These are phyloP conservation scores for Sphinx pinastri DNA, from an alignment of 2,888 invertebrate species.

Conservation along the genomic window DNA sequence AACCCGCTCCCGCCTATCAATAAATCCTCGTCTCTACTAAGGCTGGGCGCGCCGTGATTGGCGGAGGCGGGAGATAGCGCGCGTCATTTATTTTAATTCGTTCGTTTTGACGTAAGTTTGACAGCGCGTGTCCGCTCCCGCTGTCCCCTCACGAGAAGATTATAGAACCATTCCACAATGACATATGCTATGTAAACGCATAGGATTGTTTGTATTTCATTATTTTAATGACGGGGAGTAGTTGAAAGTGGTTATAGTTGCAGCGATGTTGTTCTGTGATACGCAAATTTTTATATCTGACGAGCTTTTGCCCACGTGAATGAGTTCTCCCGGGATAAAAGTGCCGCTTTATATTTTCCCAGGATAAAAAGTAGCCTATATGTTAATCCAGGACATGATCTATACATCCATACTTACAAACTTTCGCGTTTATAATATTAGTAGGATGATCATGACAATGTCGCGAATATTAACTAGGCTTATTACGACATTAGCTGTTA, in stretches of 20 bases:
- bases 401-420: no score
- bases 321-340: no score
- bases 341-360: no score
- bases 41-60: conserved; percentile 54
- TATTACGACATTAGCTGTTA: no score
- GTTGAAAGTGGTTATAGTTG: neutral
- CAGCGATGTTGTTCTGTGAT: neutral
- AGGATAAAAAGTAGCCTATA: no score
- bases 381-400: no score
- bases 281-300: no score
- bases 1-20: conserved; percentile 14
- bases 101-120: conserved; percentile 55
- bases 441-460: no score
- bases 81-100: conserved; percentile 83
- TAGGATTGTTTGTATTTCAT: conserved; percentile 17
- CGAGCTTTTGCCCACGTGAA: no score
- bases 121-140: conserved; percentile 41
- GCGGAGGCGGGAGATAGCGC: conserved; percentile 59
- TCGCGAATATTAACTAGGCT: no score
- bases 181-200: conserved; percentile 11
- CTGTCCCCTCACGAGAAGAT: conserved; percentile 20
- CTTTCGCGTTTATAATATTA: no score
- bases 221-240: neutral
- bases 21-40: neutral
- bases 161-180: conserved; percentile 9